A percentile compares a stretch with the other conserved stretches of the same genome.
These are phyloP conservation scores for Hesperia comma DNA, from an alignment of 2,888 invertebrate genomes.

Conservation along the genomic window DNA sequence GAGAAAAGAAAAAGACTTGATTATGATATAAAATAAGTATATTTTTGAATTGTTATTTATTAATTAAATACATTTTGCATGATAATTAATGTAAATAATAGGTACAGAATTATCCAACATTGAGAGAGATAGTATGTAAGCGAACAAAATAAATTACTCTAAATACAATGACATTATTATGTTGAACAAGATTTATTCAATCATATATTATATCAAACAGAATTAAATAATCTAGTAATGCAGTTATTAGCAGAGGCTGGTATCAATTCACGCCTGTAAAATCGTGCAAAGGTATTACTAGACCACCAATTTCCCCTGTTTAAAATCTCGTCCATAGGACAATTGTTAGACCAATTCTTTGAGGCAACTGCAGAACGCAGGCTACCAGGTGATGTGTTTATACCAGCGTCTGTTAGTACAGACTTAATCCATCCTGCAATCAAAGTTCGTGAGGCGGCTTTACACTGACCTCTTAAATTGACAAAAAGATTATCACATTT, in stretches of 20 bases:
- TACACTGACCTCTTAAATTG: constrained; percentile 5
- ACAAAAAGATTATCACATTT: constrained; percentile 13
- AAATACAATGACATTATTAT: background rate
- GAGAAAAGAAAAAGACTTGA: too few species aligned
- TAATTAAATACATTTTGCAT: too few species aligned
- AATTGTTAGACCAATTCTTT: constrained; percentile 9
- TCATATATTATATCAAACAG: background rate
- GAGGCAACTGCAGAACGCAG: constrained; percentile 9
- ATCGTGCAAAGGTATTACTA: background rate
- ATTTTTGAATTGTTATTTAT: too few species aligned
- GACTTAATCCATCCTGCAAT: constrained; percentile 19
- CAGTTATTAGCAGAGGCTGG: background rate
- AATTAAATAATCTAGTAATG: constrained; percentile 1
- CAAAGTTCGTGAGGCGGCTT: constrained; percentile 14
- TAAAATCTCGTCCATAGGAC: constrained; percentile 14
- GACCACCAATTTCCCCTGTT: constrained; percentile 15
- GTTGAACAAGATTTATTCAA: background rate
- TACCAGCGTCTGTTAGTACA: background rate
- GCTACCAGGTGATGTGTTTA: background rate
- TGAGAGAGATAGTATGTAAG: background rate
- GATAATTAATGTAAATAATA: too few species aligned
- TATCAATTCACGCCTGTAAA: constrained; percentile 13
- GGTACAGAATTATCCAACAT: background rate
- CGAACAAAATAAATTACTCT: background rate
- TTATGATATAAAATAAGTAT: too few species aligned